Evolutionary conservation across 2,113 vertebrate genomes (phyloP).

Genomic region (Lipophrys pholis): DNA sequence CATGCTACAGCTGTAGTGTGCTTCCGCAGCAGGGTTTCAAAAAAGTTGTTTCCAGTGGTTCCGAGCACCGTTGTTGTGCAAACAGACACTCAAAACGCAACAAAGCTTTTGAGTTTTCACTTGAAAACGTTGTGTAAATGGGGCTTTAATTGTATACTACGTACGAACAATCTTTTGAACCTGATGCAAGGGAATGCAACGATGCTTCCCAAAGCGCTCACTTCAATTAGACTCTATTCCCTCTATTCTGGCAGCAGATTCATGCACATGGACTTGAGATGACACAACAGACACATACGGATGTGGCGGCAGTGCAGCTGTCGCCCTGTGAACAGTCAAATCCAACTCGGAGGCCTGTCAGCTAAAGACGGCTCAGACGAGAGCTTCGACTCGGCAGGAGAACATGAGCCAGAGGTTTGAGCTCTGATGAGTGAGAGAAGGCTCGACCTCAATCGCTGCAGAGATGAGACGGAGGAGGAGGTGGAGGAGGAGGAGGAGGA

Average conservation of each 20-base stretch:
- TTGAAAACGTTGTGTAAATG: too few species aligned
- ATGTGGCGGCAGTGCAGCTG: slow-evolving; percentile 1
- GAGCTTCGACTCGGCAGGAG: background rate
- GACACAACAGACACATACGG: background rate
- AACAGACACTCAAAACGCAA: too few species aligned
- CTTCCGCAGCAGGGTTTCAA: too few species aligned
- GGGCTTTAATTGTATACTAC: too few species aligned
- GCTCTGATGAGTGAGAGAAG: background rate
- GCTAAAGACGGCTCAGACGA: background rate
- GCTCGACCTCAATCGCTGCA: background rate
- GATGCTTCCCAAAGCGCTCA: too few species aligned
- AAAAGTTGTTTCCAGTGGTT: too few species aligned
- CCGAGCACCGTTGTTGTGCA: too few species aligned
- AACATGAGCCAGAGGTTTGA: background rate
- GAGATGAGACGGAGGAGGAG: slow-evolving; percentile 9
- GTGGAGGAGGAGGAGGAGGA: background rate
- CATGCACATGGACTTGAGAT: background rate
- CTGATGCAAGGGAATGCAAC: too few species aligned
- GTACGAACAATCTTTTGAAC: too few species aligned
- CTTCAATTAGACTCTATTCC: too few species aligned
- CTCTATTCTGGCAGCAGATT: background rate
- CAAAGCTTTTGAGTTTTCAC: too few species aligned
- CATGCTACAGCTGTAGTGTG: too few species aligned
- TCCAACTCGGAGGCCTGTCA: background rate
- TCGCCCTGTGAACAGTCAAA: background rate